Evolutionary conservation across 2,888 invertebrate species (phyloP), one percentile per base, ranked within the genome.

Genomic region (Prenolepis imparis): DNA sequence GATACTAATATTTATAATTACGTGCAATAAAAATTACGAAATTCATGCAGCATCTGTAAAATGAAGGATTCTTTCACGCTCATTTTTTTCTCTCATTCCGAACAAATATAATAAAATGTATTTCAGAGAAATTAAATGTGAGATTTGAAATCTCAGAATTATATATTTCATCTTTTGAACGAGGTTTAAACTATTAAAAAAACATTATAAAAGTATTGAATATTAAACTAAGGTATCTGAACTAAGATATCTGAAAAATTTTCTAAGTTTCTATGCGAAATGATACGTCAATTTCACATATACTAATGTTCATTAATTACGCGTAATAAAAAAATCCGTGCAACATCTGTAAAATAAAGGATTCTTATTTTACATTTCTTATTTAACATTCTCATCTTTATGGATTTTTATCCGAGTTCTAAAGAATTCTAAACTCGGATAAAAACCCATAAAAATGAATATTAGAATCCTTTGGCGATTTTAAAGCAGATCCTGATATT

Each of bases 341-440:
- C 61, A 18, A 28, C 8, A 41, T 12, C 73, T 41, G 63, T 44
- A 41, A 28, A 24, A 28, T 32, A 15, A 74, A 74, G 15, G 9
- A 41, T 32, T 36, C 21, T 15, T 11, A 44, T n/a, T 15, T 44
- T 4, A 28, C 28, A n/a, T 28, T 28, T 28, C 3, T 28, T 28
- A 28, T 28, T 28, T 28, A 1, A 28, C 3, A 21, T 63, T 44
- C n/a, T 68, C 21, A 32, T 28, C 32, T 21, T 61, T 72, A 39
- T 6, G 8, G 24, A 12, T 21, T 74, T 74, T 74, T n/a, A 66
- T 66, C 32, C 41, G 9, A 75, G 8, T 48, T 67, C n/a, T n/a
- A n/a, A n/a, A n/a, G n/a, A n/a, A n/a, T n/a, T n/a, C n/a, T n/a
- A n/a, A n/a, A n/a, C n/a, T n/a, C n/a, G n/a, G n/a, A n/a, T n/a